phyloP scores from a whole-genome alignment of 2,888 invertebrate genomes.

The Allolobophora icterica region DNA sequence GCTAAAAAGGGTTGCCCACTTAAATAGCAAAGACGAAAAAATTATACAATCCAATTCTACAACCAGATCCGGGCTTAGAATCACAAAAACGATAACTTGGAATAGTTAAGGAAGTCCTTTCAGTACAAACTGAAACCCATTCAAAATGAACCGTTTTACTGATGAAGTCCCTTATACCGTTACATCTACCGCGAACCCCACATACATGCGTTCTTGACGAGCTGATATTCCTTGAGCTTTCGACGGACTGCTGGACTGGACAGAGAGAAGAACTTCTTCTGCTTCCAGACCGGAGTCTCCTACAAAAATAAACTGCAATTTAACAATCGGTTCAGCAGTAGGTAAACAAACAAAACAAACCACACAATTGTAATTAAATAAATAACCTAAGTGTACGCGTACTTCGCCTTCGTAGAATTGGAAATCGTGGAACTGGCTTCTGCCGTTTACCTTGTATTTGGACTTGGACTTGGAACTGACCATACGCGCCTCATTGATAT shows the following conservation, averaged over 20 bases:
- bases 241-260: conserved; percentile 22
- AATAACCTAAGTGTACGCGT: not conserved
- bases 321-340: not conserved
- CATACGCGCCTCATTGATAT: not conserved
- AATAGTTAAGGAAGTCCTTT: too few species aligned
- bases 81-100: too few species aligned
- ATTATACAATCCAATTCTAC: too few species aligned
- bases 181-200: not conserved
- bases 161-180: not conserved
- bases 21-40: too few species aligned
- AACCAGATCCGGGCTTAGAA: too few species aligned
- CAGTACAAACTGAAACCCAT: too few species aligned
- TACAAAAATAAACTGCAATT: not conserved
- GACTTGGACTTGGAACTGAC: too few species aligned
- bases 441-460: too few species aligned
- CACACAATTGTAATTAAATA: not conserved
- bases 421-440: too few species aligned
- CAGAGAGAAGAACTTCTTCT: conserved; percentile 12
- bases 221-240: conserved; percentile 14
- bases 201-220: conserved; percentile 22
- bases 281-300: not conserved
- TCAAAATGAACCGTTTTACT: too few species aligned
- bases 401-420: too few species aligned
- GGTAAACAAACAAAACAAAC: not conserved
- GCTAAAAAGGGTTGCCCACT: too few species aligned